Base-by-base conservation (phyloP, 2,797 vertebrate genomes). In the Semaprochilodus insignis region DNA sequence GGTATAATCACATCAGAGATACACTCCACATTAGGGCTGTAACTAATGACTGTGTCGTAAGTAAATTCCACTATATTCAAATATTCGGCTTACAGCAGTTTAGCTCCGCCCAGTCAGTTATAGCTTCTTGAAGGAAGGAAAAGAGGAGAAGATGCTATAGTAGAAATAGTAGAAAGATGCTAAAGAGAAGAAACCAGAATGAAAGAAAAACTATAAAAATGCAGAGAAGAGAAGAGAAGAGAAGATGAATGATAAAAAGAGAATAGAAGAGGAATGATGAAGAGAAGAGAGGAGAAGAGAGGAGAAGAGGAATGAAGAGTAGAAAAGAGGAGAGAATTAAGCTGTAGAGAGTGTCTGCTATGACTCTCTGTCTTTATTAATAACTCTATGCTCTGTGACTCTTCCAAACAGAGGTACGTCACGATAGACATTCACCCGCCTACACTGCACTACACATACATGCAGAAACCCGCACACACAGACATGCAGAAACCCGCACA, bases 341-440 rank as follows among this genome's bases (percentile, higher is more conserved):
- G 21, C 36, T 17, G 25, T 31, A 31, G 31, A 31, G 31, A 1
- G 31, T 31, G 31, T 31, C 25, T 21, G 23, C 14, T 19, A 69
- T 52, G 15, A 54, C 8, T 52, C 15, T 19, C 34, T n/a, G 14
- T 6, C 27, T 69, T 83, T 78, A 69, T 77, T 73, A 59, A 73
- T 55, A 83, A 74, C 25, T 19, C 27, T 0, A 70, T 71, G 31
- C 73, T 72, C 44, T 55, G 40, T 65, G 77, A 48, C 69, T 71
- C 69, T 51, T 48, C 5, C 25, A 78, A 27, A 70, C 52, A 6
- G n/a, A 60, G 19, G 44, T 65, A 60, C 77, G 21, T 23, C 31
- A 36, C 19, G 52, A 55, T 31, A 67, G 16, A 51, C 76, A 77
- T 15, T 21, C 48, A 67, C 62, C 13, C 17, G 52, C 40, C 15